These are phyloP conservation scores for Papilio elwesi DNA, from an alignment of 2,888 invertebrate genomes.

Conservation along the genomic window DNA sequence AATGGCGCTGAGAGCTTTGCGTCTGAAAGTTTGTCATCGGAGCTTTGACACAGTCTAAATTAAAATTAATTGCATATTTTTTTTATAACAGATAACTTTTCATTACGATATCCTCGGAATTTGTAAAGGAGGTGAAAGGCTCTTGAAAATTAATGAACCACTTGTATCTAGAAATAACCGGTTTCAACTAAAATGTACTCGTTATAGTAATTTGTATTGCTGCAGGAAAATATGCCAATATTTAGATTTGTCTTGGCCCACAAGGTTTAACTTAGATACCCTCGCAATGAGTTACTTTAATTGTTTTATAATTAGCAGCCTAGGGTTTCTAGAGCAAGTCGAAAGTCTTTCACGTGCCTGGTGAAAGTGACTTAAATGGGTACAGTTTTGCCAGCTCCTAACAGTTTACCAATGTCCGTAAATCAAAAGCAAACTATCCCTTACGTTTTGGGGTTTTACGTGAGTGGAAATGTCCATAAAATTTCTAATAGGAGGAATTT, in stretches of 20 bases:
- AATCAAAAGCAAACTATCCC: too few species aligned
- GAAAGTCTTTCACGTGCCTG: too few species aligned
- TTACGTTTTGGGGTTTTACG: too few species aligned
- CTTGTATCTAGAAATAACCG: constrained; percentile 23
- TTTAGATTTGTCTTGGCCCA: not conserved
- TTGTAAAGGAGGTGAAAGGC: constrained; percentile 18
- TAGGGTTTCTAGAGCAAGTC: not conserved
- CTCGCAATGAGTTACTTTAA: not conserved
- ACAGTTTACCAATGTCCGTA: too few species aligned
- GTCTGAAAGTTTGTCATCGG: not conserved
- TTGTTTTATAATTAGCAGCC: not conserved
- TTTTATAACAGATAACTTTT: constrained; percentile 13
- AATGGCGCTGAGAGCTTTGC: not conserved
- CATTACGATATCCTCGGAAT: constrained; percentile 35
- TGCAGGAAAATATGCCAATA: not conserved
- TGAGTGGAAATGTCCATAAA: too few species aligned
- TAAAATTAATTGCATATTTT: constrained; percentile 31
- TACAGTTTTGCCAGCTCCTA: too few species aligned
- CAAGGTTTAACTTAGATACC: not conserved
- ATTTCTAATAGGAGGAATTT: too few species aligned
- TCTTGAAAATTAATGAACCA: constrained; percentile 37
- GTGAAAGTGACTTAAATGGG: too few species aligned
- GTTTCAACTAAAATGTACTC: constrained; percentile 21
- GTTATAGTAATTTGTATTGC: constrained; percentile 3
- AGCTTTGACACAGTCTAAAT: constrained; percentile 18